A percentile compares a stretch with the other conserved stretches of the same genome.
phyloP scores from a whole-genome alignment of 2,888 invertebrate species.

The Calameuta idolon region DNA sequence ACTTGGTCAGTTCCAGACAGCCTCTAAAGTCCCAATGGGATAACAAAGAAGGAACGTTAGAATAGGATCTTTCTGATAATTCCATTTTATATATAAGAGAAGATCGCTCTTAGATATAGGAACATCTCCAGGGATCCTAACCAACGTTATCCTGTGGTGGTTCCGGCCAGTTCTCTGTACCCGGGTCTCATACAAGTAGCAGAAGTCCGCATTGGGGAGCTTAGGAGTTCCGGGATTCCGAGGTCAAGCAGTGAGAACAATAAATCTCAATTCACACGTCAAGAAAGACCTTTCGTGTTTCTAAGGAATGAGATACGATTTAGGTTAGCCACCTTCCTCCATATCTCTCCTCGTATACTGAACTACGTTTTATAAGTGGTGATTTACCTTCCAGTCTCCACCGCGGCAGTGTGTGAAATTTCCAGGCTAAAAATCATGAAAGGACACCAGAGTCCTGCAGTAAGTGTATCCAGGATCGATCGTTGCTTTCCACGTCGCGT shows the following conservation, averaged over 20 bases:
- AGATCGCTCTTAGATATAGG: neutral
- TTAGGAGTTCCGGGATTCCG: neutral
- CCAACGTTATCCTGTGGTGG: neutral
- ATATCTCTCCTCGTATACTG: neutral
- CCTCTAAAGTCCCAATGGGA: neutral
- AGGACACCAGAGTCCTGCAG: neutral
- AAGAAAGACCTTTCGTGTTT: constrained; percentile 54
- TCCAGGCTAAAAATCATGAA: neutral
- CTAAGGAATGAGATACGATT: constrained; percentile 44
- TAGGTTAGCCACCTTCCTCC: neutral
- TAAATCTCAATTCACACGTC: constrained; percentile 58
- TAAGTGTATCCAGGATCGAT: neutral
- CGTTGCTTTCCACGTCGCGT: neutral
- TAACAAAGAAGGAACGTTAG: neutral
- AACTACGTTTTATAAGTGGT: neutral
- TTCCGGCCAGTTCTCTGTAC: neutral
- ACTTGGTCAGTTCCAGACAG: neutral
- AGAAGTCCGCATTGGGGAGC: neutral
- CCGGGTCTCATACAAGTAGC: neutral
- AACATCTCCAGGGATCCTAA: neutral
- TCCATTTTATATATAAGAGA: neutral
- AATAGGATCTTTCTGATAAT: neutral
- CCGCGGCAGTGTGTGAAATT: neutral
- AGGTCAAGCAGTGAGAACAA: constrained; percentile 47
- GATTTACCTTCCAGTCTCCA: no score